A percentile compares a stretch with the other conserved stretches of the same genome.
Evolutionary conservation across 2,113 vertebrate genomes (phyloP).

Genomic region (Neolamprologus kungweensis): DNA sequence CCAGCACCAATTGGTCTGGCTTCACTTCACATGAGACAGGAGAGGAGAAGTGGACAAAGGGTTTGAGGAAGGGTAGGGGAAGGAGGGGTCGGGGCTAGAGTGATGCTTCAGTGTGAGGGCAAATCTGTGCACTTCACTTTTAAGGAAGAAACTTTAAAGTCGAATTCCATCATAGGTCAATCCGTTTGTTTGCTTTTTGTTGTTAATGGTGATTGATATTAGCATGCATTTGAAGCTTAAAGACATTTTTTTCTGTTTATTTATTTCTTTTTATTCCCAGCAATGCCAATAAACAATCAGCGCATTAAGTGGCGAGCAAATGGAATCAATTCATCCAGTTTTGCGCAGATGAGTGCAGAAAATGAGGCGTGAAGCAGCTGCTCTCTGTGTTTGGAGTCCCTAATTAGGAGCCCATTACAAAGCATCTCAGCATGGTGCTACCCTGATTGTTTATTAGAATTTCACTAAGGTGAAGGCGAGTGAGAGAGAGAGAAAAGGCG

Average conservation of each 20-base stretch:
- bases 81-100: neutral
- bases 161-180: constrained; percentile 19
- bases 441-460: constrained; percentile 69
- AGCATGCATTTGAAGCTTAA: constrained; percentile 31
- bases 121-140: neutral
- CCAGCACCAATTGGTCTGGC: constrained; percentile 56
- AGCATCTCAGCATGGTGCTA: constrained; percentile 61
- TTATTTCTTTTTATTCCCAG: constrained; percentile 43
- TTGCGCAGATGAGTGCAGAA: constrained; percentile 68
- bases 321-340: constrained; percentile 71
- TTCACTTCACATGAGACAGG: constrained; percentile 59
- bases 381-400: constrained; percentile 61
- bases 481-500: constrained; percentile 22
- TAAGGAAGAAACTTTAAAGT: constrained; percentile 39
- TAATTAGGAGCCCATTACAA: constrained; percentile 71
- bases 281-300: constrained; percentile 68
- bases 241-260: constrained; percentile 40
- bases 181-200: constrained; percentile 1
- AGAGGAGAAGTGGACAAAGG: constrained; percentile 18
- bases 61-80: neutral
- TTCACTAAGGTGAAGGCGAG: constrained; percentile 49
- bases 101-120: neutral
- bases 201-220: constrained; percentile 43
- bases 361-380: constrained; percentile 70
- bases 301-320: constrained; percentile 67